Base-by-base conservation (phyloP, 2,113 vertebrate species). In the Hystrix cristata region DNA sequence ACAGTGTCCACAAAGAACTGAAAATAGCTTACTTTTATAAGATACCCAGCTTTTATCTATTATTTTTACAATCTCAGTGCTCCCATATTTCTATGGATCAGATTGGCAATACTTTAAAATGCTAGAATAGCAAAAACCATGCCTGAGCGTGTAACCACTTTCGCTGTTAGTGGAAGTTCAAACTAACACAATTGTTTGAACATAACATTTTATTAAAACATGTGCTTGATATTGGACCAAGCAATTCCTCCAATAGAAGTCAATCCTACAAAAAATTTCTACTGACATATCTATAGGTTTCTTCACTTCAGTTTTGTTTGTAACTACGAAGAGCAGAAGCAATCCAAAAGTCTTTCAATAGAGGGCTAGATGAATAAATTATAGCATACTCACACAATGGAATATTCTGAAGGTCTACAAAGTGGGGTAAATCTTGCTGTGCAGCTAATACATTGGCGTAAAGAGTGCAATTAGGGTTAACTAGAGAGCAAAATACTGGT, bases 361-460 rank as follows among this genome's bases (percentile, higher is more conserved):
- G 19, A 62, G 25, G 29, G 62, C 15, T 85, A 92, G 1, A 23
- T 97, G 76, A 87, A 25, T 96, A 82, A 79, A 38, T 76, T n/a
- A 48, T 55, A 79, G 69, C n/a, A n/a, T n/a, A 65, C 13, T 3
- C 27, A 65, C 27, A 31, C 16, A 79, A 67, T 65, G 2, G 31
- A 72, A 84, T 71, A 90, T 34, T 51, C 48, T 38, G 2, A 25
- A 43, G 12, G 55, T 74, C 60, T 76, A 69, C 69, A 93, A 64
- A 57, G 16, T 76, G 72, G 93, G 16, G 4, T 1, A 60, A 34
- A 60, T 62, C 46, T 91, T 83, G 38, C 18, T 46, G 2, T 38
- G 6, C 13, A 62, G 19, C 0, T 74, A 51, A 87, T 13, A 15
- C 8, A 76, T 34, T 81, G 51, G 15, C 25, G 38, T 38, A 38